Evolutionary conservation across 2,797 vertebrate species (phyloP).

Genomic region (Mycteria americana): DNA sequence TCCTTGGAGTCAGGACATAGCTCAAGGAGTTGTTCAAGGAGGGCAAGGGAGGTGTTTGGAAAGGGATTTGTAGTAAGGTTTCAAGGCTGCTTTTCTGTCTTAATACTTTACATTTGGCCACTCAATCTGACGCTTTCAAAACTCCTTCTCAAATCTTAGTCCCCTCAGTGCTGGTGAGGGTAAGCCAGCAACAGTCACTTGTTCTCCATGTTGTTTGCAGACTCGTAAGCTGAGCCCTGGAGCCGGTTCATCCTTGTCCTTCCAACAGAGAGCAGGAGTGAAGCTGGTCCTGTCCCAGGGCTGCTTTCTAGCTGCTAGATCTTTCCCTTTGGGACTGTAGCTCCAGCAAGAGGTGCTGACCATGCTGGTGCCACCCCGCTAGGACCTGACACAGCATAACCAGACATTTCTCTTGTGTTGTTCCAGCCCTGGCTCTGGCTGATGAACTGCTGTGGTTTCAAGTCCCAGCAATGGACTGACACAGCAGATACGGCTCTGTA

Average conservation of each 20-base stretch:
- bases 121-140: not conserved
- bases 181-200: not conserved
- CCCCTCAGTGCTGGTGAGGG: not conserved
- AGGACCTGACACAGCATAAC: not conserved
- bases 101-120: not conserved
- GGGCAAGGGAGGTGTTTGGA: not conserved
- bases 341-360: not conserved
- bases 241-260: not conserved
- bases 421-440: not conserved
- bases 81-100: not conserved
- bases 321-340: not conserved
- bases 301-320: not conserved
- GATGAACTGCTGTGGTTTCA: not conserved
- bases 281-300: not conserved
- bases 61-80: not conserved
- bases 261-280: not conserved
- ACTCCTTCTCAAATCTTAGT: not conserved
- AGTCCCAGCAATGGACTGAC: not conserved
- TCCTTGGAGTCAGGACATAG: not conserved
- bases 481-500: not conserved
- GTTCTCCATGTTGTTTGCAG: not conserved
- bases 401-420: not conserved
- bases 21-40: not conserved
- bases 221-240: not conserved
- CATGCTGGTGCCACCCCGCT: not conserved